Base-by-base conservation (phyloP, 2,888 invertebrate species). In the Eupeodes latifasciatus region DNA sequence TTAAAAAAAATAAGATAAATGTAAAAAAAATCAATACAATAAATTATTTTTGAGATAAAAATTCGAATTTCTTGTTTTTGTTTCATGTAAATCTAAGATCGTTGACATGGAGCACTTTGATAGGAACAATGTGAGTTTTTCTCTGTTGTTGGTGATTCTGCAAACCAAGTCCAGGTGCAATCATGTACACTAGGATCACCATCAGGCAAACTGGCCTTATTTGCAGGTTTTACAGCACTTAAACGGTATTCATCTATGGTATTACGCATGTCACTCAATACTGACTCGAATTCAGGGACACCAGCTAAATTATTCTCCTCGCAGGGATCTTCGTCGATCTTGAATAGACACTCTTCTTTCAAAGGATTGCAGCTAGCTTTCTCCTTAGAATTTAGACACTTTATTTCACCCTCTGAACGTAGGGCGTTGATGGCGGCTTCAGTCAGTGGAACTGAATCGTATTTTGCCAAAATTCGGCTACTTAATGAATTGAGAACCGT, bases 121-220 rank as follows among this genome's bases (percentile, higher is more conserved):
- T 5, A 11, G 2, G 19, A 12, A 55, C 71, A 71, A 14, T 11
- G 0, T 55, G 16, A 12, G 11, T 6, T 36, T 40, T 5, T 69
- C 11, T 6, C n/a, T 34, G 6, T 9, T 75, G 14, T 36, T 12
- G 90, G 19, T 1, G 89, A 85, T 3, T 86, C 89, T 19, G 88
- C 83, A 69, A 85, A 96, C 89, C 93, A 94, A 1, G 94, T 94
- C 96, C 96, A 96, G 0, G 94, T 94, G 72, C 94, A 94, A 74
- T 95, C 94, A 93, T 95, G 95, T 7, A 93, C 90, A 0, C 90
- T 90, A 0, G 96, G 96, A 92, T 95, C 93, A 1, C 94, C 94
- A 2, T 92, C 92, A 0, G 93, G 92, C 89, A 94, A 94, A 0
- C 94, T 93, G 0, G 93, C 90, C 82, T 95, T 95, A 78, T 93